Percentiles rank a stretch among this genome's conserved stretches.
Conservation (phyloP, 2,113 vertebrate genomes). For the Diadophis punctatus region DNA sequence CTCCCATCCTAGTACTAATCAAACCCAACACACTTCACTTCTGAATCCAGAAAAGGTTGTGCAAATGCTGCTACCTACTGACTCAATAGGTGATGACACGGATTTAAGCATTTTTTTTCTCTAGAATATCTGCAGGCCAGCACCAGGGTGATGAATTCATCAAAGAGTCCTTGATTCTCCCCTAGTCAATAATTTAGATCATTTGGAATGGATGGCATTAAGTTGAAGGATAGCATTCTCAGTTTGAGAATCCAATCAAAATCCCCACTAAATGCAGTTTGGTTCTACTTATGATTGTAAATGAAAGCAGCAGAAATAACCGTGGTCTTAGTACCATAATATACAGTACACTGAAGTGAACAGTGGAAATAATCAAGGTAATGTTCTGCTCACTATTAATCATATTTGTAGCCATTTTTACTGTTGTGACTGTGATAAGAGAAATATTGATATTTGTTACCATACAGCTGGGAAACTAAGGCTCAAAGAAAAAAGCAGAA, state of each 20-base stretch:
- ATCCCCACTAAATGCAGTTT: neutral
- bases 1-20: neutral
- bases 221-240: accelerated
- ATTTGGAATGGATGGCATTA: neutral
- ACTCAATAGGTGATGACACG: neutral
- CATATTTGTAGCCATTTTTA: neutral
- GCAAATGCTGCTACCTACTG: neutral
- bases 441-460: neutral
- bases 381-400: neutral
- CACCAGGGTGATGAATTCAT: neutral
- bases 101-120: neutral
- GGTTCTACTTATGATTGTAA: neutral
- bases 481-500: neutral
- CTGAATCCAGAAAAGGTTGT: neutral
- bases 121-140: neutral
- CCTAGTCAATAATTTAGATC: neutral
- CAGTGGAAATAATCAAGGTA: neutral
- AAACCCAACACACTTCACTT: neutral
- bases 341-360: neutral
- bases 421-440: neutral
- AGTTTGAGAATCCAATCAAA: neutral
- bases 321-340: neutral
- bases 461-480: neutral
- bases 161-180: accelerated
- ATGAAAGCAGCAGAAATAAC: neutral